A percentile compares a stretch with the other conserved stretches of the same genome.
Conservation (phyloP, 1,140 invertebrate genomes). For the Pseudomyrmex gracilis region DNA sequence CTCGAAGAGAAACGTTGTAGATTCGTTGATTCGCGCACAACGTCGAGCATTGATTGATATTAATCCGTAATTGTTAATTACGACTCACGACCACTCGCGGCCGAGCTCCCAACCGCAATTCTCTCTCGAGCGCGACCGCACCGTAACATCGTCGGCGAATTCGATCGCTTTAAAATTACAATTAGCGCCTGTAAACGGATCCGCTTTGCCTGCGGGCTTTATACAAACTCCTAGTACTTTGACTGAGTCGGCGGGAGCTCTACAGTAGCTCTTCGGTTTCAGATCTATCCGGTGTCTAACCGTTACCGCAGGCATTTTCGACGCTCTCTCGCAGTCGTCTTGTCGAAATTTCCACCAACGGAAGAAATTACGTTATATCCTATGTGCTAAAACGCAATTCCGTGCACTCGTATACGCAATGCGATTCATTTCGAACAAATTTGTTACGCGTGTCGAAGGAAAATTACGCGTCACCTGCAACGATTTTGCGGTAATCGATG, state of each 20-base stretch:
- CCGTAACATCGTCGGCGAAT: constrained; percentile 47
- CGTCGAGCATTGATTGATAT: constrained; percentile 66
- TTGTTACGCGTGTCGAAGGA: neutral
- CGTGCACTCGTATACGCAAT: neutral
- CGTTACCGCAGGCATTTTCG: neutral
- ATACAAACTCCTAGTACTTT: constrained; percentile 56
- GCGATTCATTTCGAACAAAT: neutral
- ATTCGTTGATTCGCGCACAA: neutral
- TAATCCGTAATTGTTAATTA: constrained; percentile 76
- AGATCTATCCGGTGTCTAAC: constrained; percentile 25
- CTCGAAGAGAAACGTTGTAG: neutral
- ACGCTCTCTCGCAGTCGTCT: constrained; percentile 1
- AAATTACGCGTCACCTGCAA: neutral
- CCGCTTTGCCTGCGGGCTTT: constrained; percentile 49
- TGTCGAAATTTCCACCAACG: constrained; percentile 14
- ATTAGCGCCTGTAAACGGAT: constrained; percentile 65
- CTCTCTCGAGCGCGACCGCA: constrained; percentile 52
- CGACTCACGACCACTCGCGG: constrained; percentile 52
- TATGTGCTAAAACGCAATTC: neutral
- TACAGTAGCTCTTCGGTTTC: constrained; percentile 29
- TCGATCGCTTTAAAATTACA: constrained; percentile 71
- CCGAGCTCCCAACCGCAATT: constrained; percentile 53
- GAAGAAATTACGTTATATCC: constrained; percentile 33
- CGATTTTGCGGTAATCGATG: neutral
- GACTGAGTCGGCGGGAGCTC: constrained; percentile 28